phyloP scores from a whole-genome alignment of 23 tunicate genomes.

The Ascidia mentula region DNA sequence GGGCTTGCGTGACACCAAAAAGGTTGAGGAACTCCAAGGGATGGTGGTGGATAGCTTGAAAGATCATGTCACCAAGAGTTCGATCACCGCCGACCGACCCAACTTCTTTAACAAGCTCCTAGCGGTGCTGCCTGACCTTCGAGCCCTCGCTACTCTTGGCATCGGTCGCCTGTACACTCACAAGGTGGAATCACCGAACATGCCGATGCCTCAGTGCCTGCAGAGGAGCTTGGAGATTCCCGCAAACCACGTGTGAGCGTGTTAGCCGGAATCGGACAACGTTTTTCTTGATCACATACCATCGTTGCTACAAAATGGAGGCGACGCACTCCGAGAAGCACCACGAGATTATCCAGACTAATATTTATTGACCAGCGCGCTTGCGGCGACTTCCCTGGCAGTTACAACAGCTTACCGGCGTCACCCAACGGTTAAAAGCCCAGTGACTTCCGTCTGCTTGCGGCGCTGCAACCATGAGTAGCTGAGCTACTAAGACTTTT shows the following conservation, averaged over 20 bases:
- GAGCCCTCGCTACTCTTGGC: slow-evolving; percentile 43
- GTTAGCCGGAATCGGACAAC: neutral
- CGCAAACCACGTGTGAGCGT: slow-evolving; percentile 4
- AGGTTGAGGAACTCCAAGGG: slow-evolving; percentile 69
- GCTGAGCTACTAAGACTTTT: slow-evolving; percentile 4
- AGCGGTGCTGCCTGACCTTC: slow-evolving; percentile 43
- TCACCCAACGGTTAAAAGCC: neutral
- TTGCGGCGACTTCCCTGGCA: neutral
- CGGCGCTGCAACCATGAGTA: neutral
- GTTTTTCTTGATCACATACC: slow-evolving; percentile 1
- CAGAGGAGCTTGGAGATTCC: slow-evolving; percentile 21
- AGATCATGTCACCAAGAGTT: slow-evolving; percentile 66
- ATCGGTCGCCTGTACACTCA: slow-evolving; percentile 38
- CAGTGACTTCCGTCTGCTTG: neutral
- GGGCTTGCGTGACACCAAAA: slow-evolving; percentile 56
- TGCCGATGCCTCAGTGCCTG: slow-evolving; percentile 56
- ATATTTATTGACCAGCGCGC: neutral
- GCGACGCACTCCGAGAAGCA: neutral
- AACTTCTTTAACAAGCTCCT: slow-evolving; percentile 74
- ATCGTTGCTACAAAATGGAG: neutral
- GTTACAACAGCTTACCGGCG: neutral
- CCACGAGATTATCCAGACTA: slow-evolving; percentile 1
- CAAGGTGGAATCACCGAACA: slow-evolving; percentile 42
- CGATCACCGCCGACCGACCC: slow-evolving; percentile 91
- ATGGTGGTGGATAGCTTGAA: slow-evolving; percentile 45